Base-by-base conservation (phyloP, 2,113 vertebrate genomes). In the Larimichthys polyactis region DNA sequence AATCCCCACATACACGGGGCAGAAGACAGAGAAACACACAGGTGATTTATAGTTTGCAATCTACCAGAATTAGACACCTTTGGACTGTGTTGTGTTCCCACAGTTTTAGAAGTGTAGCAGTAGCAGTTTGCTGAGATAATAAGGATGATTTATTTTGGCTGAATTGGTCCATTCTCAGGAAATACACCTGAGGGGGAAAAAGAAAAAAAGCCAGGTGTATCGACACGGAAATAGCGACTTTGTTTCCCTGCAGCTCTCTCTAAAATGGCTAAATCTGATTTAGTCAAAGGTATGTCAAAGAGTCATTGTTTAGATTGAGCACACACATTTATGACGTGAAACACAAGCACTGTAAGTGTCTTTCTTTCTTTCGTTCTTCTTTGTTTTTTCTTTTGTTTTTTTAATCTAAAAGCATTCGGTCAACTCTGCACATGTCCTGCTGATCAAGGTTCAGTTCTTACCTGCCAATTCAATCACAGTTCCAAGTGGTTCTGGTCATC, bases 391-490 rank as follows among this genome's bases (percentile, higher is more conserved):
- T 24, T 24, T 46, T 3, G 43, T 36, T 40, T 8, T 36, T 36
- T 36, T 5, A 36, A 40, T 40, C 36, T 40, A 40, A 40, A 40
- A 40, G 36, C 12, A 58, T 16, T 19, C 10, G 15, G 36, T 52
- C 0, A 20, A 29, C 46, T 29, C 60, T 66, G 4, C 24, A 0
- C 32, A 9, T 14, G 4, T 29, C 19, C 32, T 74, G 48, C 22
- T 51, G 54, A 73, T 71, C 12, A 71, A 43, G 11, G 19, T 29
- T 86, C 36, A 57, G 3, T 71, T 59, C 73, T 92, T 86, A 96
- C 95, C 94, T 95, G 92, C 90, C 93, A 92, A 60, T 83, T 94
- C 87, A 94, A 78, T 92, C 72, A 86, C 79, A 85, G 82, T 83
- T 89, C 75, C 91, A 73, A 69, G 64, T 65, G 80, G 76, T 86